Evolutionary conservation across 2,888 invertebrate species (phyloP).

Genomic region (Scrobipalpa costella): DNA sequence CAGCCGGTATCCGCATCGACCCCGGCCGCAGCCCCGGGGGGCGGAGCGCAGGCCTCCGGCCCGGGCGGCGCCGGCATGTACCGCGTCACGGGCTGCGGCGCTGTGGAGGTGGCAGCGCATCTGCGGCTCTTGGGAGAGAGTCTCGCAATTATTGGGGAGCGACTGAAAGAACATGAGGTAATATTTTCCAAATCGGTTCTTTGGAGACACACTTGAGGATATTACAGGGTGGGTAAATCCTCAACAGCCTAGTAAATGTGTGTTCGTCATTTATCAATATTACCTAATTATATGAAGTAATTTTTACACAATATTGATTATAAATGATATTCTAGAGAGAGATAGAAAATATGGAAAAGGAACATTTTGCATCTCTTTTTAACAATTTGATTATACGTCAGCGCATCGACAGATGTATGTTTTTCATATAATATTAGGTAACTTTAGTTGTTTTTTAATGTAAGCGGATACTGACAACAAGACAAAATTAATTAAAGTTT

Average conservation of each 20-base stretch:
- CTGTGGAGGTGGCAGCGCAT: constrained; percentile 96
- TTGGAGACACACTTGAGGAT: no score
- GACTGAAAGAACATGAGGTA: constrained; percentile 95
- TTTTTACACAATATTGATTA: neutral
- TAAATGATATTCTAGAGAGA: neutral
- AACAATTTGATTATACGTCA: neutral
- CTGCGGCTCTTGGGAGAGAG: constrained; percentile 95
- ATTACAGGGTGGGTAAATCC: no score
- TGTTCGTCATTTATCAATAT: no score
- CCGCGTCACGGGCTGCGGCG: constrained; percentile 87
- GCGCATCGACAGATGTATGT: constrained; percentile 7
- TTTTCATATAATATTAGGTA: no score
- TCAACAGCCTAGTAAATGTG: no score
- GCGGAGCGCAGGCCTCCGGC: neutral
- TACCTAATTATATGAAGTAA: no score
- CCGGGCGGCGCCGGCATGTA: constrained; percentile 61
- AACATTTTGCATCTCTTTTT: neutral
- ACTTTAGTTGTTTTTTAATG: no score
- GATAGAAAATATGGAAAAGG: neutral
- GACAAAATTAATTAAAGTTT: no score
- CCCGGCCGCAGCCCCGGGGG: neutral
- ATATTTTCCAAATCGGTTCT: no score
- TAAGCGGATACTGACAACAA: no score
- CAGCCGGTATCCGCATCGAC: constrained; percentile 8
- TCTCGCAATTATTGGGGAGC: constrained; percentile 94